phyloP scores from a whole-genome alignment of 2,113 vertebrate species.

The Diadophis punctatus region DNA sequence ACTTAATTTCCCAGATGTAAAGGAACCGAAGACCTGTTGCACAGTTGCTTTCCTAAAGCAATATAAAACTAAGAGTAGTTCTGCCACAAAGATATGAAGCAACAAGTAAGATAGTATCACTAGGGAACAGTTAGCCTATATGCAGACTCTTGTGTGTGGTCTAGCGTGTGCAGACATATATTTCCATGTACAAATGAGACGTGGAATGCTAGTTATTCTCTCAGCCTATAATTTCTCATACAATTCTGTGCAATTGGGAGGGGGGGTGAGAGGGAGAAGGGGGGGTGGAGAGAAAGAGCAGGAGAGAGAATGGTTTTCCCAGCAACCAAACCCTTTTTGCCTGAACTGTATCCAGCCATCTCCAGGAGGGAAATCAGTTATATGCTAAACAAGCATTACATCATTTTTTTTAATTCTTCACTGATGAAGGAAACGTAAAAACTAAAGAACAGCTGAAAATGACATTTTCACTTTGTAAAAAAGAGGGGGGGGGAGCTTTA shows the following conservation, averaged over 20 bases:
- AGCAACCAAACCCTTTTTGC: slow-evolving; percentile 43
- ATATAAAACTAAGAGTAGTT: not conserved
- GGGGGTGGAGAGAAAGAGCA: not conserved
- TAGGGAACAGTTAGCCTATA: not conserved
- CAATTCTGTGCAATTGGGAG: slow-evolving; percentile 27
- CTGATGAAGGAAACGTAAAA: slow-evolving; percentile 61
- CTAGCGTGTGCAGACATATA: slow-evolving; percentile 36
- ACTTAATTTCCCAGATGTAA: not conserved
- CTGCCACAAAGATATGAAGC: not conserved
- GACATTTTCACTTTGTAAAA: slow-evolving; percentile 35
- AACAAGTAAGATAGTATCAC: slow-evolving; percentile 9
- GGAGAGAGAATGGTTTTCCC: slow-evolving; percentile 30
- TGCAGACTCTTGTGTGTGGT: slow-evolving; percentile 31
- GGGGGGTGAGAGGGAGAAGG: too few species aligned
- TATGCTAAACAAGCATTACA: slow-evolving; percentile 56
- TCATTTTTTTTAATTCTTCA: slow-evolving; percentile 57
- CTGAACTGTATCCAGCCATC: slow-evolving; percentile 54
- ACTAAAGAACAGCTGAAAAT: slow-evolving; percentile 41
- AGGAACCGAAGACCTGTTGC: not conserved
- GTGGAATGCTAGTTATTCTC: slow-evolving; percentile 45
- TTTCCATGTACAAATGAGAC: slow-evolving; percentile 40
- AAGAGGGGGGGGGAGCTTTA: not conserved
- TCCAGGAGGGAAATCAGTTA: slow-evolving; percentile 41
- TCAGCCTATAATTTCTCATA: slow-evolving; percentile 43
- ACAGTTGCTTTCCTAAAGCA: slow-evolving; percentile 8